Evolutionary conservation across 1,140 invertebrate species (phyloP), one percentile per base, ranked within the genome.

Genomic region (Lucilia cuprina): DNA sequence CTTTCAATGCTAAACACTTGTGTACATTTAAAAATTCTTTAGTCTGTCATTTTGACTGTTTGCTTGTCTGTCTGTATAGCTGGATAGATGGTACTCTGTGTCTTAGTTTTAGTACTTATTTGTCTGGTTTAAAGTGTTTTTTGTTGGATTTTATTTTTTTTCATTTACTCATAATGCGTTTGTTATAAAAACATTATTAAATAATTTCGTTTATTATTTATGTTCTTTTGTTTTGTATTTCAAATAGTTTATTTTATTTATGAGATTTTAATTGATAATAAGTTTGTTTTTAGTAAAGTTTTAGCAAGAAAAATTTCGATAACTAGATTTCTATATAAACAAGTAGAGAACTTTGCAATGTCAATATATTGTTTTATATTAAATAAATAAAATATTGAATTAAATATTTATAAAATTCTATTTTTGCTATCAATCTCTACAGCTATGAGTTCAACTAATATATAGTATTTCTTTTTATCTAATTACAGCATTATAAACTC

Each of bases 41-140:
- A n/a, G n/a, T n/a, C 55, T 60, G 55, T 60, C 55, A n/a, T 19
- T 70, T 70, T 12, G 65, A 19, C n/a, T 12, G 19, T 21, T 21
- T 70, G 19, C 19, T 25, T 70, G 19, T 21, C n/a, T 70, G 65
- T 21, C 19, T 70, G 19, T 70, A 25, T 12, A 3, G 25, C 25
- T 30, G 25, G 25, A 30, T 30, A 30, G 25, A 30, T 30, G 25
- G 25, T 30, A 30, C 25, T 30, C 25, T 30, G 25, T 30, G 25
- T 30, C 25, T 30, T 30, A 30, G 25, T 12, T 21, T 70, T 21
- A 12, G 19, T 10, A 70, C 12, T 19, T 25, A 70, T 19, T 70
- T 70, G 65, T 70, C 65, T 70, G 65, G 65, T 70, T 70, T 70
- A n/a, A 70, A 70, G 65, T 70, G 65, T 10, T 70, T 70, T 70